Percentiles rank a stretch among this genome's conserved stretches.
Evolutionary conservation across 2,797 vertebrate genomes (phyloP).

Genomic region (Darevskia mixta): DNA sequence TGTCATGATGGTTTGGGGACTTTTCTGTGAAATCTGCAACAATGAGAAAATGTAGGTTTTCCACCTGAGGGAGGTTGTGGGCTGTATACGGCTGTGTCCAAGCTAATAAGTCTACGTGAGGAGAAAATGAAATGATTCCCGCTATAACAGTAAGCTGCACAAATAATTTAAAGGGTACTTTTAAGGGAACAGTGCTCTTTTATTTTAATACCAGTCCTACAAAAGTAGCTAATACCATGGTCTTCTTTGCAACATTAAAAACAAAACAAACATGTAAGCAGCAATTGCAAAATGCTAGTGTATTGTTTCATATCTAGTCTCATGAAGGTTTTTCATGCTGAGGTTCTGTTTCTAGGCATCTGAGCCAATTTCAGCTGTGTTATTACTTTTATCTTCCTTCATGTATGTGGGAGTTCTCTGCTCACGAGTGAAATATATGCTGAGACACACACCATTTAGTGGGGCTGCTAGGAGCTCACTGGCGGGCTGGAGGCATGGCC

Average conservation of each 20-base stretch:
- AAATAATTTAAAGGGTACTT: constrained; percentile 16
- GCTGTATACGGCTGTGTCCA: background rate
- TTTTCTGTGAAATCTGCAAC: background rate
- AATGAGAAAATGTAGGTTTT: background rate
- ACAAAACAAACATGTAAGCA: background rate
- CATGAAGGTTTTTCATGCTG: background rate
- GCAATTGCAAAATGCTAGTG: background rate
- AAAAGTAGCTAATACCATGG: background rate
- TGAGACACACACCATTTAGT: too few relatives aligned
- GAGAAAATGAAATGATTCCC: background rate
- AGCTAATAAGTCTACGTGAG: background rate
- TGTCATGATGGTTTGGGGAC: background rate
- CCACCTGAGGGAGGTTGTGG: background rate
- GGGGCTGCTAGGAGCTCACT: too few relatives aligned
- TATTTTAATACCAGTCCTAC: background rate
- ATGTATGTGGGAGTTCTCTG: background rate
- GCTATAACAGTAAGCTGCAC: background rate
- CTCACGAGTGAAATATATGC: background rate
- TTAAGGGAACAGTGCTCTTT: constrained; percentile 33
- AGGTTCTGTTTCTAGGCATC: background rate
- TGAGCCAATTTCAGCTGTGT: background rate
- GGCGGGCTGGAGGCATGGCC: too few relatives aligned
- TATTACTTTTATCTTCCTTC: background rate
- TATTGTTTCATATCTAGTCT: background rate
- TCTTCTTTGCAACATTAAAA: background rate